phyloP scores from a whole-genome alignment of 92 coral and sea anemone species.

The Diadumene lineata region DNA sequence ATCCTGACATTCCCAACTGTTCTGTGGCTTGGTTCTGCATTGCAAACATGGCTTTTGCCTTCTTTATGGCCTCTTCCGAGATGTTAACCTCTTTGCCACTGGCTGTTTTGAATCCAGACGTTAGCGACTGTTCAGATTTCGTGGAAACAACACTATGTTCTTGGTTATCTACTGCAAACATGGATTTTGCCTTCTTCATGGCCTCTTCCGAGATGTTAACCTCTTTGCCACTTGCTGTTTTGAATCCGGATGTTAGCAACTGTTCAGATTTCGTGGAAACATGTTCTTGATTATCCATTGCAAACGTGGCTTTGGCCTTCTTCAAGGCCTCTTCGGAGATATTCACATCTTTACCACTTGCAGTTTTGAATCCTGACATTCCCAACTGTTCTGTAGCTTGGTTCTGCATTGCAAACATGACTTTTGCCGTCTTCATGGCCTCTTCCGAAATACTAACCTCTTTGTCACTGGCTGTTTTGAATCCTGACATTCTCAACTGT shows the following conservation, averaged over 20 bases:
- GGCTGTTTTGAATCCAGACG: slow-evolving; percentile 13
- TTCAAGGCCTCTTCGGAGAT: slow-evolving; percentile 39
- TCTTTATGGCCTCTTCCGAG: slow-evolving; percentile 42
- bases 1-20: slow-evolving; percentile 19
- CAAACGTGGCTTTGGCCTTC: slow-evolving; percentile 37
- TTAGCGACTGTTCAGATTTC: neutral
- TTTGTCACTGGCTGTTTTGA: neutral
- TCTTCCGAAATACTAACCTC: neutral
- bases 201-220: slow-evolving; percentile 68
- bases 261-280: neutral
- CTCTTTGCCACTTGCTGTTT: slow-evolving; percentile 67
- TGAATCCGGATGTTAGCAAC: slow-evolving; percentile 42
- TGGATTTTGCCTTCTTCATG: slow-evolving; percentile 45
- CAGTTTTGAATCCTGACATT: neutral
- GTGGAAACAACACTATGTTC: neutral
- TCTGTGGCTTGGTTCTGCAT: slow-evolving; percentile 2
- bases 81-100: slow-evolving; percentile 40
- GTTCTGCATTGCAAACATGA: neutral
- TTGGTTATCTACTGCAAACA: neutral
- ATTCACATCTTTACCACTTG: slow-evolving; percentile 24
- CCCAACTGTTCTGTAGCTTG: neutral
- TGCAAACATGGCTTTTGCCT: slow-evolving; percentile 36
- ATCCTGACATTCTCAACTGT: neutral
- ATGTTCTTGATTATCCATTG: slow-evolving; percentile 2
- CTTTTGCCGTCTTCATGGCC: neutral